Percentiles rank a stretch among this genome's conserved stretches.
phyloP scores from a whole-genome alignment of 2,113 vertebrate genomes.

The Esox niger region DNA sequence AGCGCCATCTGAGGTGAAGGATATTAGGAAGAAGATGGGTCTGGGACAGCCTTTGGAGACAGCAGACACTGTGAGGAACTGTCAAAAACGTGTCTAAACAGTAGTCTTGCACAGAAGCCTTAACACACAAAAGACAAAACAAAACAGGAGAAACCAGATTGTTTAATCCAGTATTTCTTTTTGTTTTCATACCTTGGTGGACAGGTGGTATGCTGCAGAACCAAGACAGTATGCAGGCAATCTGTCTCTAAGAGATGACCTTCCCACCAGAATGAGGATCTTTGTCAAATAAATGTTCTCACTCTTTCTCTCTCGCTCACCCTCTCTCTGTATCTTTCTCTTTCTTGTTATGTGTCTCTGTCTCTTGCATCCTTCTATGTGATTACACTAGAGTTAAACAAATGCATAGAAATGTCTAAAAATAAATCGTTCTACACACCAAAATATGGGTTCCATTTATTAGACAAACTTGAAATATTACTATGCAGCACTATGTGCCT shows the following conservation, averaged over 20 bases:
- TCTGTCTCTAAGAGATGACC: background rate
- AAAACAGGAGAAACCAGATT: background rate
- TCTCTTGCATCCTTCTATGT: no score
- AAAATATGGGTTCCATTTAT: no score
- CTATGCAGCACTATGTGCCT: no score
- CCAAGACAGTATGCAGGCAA: background rate
- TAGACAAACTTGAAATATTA: no score
- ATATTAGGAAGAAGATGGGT: background rate
- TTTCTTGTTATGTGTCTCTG: background rate
- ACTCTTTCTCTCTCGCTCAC: background rate
- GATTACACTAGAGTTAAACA: no score
- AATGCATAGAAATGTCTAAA: no score
- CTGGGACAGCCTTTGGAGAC: background rate
- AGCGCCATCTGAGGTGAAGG: background rate
- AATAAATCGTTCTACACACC: no score
- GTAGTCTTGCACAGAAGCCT: background rate
- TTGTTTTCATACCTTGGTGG: background rate
- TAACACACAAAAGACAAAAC: background rate
- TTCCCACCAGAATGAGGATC: background rate
- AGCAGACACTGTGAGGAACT: background rate
- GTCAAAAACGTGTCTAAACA: background rate
- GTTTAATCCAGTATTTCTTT: background rate
- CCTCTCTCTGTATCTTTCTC: background rate
- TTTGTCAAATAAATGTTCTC: background rate
- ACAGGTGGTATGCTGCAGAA: background rate